Conservation (phyloP, 37 sponge, comb jelly and placozoan genomes). For the Ephydatia muelleri region DNA sequence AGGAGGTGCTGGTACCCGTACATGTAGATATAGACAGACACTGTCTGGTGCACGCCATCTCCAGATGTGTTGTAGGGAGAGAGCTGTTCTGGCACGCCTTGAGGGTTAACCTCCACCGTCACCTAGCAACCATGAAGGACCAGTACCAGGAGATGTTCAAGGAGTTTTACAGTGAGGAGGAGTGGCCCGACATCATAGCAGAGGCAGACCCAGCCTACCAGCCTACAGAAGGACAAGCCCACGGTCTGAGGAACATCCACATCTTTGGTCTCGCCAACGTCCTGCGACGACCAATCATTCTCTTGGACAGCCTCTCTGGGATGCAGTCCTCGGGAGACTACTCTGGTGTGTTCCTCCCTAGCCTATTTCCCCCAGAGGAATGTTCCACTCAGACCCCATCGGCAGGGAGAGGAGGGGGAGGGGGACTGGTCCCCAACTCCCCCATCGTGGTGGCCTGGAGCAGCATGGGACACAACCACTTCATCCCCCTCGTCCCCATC, state of each 20-base stretch:
- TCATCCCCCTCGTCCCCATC: conserved; percentile 82
- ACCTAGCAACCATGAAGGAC: conserved; percentile 54
- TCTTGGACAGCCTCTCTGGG: conserved; percentile 75
- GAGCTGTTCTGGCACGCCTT: conserved; percentile 97
- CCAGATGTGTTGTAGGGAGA: conserved; percentile 87
- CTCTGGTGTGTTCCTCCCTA: conserved; percentile 85
- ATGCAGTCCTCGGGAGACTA: conserved; percentile 83
- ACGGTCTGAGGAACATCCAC: conserved; percentile 87
- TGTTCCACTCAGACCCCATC: neutral
- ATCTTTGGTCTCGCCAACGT: conserved; percentile 94
- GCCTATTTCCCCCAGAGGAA: conserved; percentile 48
- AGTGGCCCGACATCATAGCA: conserved; percentile 81
- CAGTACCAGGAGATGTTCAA: conserved; percentile 70
- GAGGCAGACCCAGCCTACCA: conserved; percentile 87
- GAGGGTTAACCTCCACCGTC: conserved; percentile 72
- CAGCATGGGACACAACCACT: conserved; percentile 82
- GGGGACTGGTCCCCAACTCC: conserved; percentile 34
- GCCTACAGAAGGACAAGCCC: conserved; percentile 66
- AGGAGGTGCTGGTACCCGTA: conserved; percentile 77
- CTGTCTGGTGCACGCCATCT: conserved; percentile 94
- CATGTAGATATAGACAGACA: conserved; percentile 96
- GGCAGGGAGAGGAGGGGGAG: neutral
- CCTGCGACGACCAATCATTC: conserved; percentile 85
- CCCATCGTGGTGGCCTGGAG: conserved; percentile 95
- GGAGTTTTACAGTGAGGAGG: conserved; percentile 72